Evolutionary conservation across 2,888 invertebrate species (phyloP).

Genomic region (Tortricodes alternella): DNA sequence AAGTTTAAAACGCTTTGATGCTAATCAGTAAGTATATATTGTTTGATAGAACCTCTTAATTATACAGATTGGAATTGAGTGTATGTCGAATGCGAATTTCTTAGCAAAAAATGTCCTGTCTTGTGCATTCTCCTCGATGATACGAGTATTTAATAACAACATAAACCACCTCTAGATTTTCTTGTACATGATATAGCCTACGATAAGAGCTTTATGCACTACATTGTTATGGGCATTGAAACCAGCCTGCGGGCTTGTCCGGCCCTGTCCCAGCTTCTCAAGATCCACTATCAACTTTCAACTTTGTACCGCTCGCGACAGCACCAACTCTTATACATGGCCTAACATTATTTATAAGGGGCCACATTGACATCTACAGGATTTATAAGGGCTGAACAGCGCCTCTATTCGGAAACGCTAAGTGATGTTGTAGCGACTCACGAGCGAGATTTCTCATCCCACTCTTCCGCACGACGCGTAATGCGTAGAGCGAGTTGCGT

Average conservation of each 20-base stretch:
- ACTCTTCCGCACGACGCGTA: no score
- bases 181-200: slow-evolving; percentile 14
- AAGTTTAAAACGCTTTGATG: slow-evolving; percentile 9
- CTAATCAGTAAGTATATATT: no score
- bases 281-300: slow-evolving; percentile 75
- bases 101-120: neutral
- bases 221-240: slow-evolving; percentile 28
- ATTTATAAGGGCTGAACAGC: slow-evolving; percentile 48
- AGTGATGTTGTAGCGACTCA: no score
- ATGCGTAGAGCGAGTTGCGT: no score
- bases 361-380: slow-evolving; percentile 48
- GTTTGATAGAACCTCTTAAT: no score
- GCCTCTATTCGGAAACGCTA: no score
- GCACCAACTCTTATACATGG: slow-evolving; percentile 59
- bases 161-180: slow-evolving; percentile 12
- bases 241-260: slow-evolving; percentile 17
- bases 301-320: slow-evolving; percentile 67
- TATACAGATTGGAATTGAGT: no score
- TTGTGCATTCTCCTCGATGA: neutral
- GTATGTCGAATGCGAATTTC: no score
- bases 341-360: slow-evolving; percentile 61
- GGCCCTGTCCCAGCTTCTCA: slow-evolving; percentile 57
- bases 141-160: slow-evolving; percentile 22
- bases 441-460: no score
- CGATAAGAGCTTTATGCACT: slow-evolving; percentile 24